These are phyloP conservation scores for Brachionus koreanus DNA, from an alignment of 1,140 invertebrate genomes.

Conservation along the genomic window DNA sequence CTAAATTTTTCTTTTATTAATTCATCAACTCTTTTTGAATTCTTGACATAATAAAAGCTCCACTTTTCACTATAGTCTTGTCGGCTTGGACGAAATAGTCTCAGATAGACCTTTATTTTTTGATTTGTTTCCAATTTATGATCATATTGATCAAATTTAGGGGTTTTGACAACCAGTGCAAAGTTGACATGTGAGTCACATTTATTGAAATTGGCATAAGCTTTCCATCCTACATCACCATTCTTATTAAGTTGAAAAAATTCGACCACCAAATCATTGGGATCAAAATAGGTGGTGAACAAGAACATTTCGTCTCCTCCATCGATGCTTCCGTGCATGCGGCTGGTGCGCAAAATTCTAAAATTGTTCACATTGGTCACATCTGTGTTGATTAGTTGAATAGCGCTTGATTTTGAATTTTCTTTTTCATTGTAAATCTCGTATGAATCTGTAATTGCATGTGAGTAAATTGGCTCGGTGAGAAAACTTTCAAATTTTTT, in stretches of 20 bases:
- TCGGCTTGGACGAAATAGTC: background rate
- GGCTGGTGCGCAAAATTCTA: background rate
- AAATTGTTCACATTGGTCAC: constrained; percentile 1
- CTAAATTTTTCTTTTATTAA: background rate
- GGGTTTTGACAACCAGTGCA: background rate
- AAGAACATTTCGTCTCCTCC: constrained; percentile 3
- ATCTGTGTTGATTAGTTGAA: background rate
- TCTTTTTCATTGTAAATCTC: background rate
- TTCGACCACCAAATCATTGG: background rate
- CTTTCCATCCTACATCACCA: background rate
- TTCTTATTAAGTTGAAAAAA: constrained; percentile 2
- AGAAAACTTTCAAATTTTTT: constrained; percentile 17
- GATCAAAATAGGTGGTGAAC: background rate
- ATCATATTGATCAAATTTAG: background rate
- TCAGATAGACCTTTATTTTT: constrained; percentile 10
- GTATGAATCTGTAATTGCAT: background rate
- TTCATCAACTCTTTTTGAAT: background rate
- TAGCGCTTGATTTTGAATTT: background rate
- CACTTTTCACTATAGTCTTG: constrained; percentile 10
- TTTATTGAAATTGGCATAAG: background rate
- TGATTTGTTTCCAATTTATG: background rate
- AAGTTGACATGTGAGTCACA: background rate
- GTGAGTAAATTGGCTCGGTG: background rate
- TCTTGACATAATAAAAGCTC: background rate
- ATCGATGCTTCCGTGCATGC: background rate